Evolutionary conservation across 2,113 vertebrate genomes (phyloP).

Genomic region (Falcunculus frontatus): DNA sequence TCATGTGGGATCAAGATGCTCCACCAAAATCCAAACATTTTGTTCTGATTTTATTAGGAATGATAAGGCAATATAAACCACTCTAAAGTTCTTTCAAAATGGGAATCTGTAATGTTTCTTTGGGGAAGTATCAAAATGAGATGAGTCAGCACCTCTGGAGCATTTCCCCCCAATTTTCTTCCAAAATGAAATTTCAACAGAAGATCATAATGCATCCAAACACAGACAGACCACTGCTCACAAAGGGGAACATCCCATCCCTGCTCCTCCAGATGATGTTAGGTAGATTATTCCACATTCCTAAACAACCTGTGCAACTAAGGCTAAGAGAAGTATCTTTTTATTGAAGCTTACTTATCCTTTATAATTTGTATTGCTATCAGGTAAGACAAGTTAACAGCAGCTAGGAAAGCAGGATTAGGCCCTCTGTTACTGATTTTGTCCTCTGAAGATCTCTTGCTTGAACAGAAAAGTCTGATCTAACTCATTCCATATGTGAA

Average conservation of each 20-base stretch:
- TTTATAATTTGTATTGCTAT: not conserved
- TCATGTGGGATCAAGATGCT: not conserved
- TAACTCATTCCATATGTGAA: not conserved
- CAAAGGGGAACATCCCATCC: not conserved
- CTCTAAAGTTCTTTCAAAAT: not conserved
- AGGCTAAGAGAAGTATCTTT: not conserved
- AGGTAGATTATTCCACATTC: not conserved
- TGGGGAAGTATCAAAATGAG: not conserved
- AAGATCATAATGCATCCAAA: not conserved
- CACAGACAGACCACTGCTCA: not conserved
- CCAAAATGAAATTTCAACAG: not conserved
- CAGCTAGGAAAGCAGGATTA: not conserved
- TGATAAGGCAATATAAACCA: not conserved
- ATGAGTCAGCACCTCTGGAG: not conserved
- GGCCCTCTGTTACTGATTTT: not conserved
- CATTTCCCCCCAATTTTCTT: not conserved
- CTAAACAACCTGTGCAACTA: not conserved
- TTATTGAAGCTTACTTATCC: not conserved
- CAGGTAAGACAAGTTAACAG: not conserved
- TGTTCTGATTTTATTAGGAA: constrained; percentile 22
- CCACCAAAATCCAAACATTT: not conserved
- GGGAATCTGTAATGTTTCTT: not conserved
- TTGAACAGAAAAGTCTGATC: not conserved
- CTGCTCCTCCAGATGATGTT: not conserved
- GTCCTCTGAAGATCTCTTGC: not conserved